Evolutionary conservation across 1,140 invertebrate species (phyloP), one percentile per base, ranked within the genome.

Genomic region (Pseudomyrmex flavicornis): DNA sequence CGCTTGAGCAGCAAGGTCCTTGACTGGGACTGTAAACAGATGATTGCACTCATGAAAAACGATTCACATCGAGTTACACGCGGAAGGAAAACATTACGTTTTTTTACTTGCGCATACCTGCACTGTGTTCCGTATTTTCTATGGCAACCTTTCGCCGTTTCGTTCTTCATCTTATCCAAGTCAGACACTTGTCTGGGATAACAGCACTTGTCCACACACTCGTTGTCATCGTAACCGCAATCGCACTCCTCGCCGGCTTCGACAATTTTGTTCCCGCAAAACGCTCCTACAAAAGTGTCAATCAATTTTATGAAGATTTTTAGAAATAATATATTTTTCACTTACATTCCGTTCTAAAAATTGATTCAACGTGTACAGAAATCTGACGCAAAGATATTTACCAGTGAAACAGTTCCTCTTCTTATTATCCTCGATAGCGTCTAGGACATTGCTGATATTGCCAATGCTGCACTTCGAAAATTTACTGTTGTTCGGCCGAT

Each of bases 211-310:
- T 99, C 98, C 82, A 96, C 96, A 94, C 99, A 99, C 92, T 99
- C 99, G 22, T 96, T 96, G 77, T 98, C 96, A 91, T 99, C 98
- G 93, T 99, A 99, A 26, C 99, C 99, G 93, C 99, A 99, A 94
- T 99, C 99, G 92, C 99, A 99, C 94, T 99, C 98, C 94, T 99
- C 99, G 13, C 98, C 98, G 48, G 97, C 97, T 94, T 99, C 99
- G 0, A 99, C 98, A 91, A 99, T 99, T 95, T 99, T 99, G 93
- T 99, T 99, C 15, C 99, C 99, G 95, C 99, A 99, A 95, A 99
- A 99, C 35, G 99, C 98, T 82, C 98, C 98, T 80, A 97, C 97
- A 73, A 97, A 48, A 80, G 44, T 80, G 97, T 35, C 97, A 95
- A 95, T 94, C 89, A 93, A 83, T 87, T 86, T 66, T 13, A 48